Base-by-base conservation (phyloP, 2,113 vertebrate species). In the Panthera leo region DNA sequence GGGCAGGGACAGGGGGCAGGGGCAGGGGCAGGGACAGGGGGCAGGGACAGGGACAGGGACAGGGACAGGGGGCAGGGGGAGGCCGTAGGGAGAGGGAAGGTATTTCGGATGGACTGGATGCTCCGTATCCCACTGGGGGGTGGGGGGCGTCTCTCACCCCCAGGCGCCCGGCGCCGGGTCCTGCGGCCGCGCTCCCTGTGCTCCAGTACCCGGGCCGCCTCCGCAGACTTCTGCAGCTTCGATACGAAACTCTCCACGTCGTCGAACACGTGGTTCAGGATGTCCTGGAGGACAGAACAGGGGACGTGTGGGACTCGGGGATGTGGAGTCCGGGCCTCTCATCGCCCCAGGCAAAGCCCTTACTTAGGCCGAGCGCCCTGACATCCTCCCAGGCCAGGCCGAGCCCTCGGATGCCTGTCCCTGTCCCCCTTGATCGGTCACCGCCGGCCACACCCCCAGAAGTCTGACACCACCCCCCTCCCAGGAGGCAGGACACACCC, bases 181-280 rank as follows among this genome's bases (percentile, higher is more conserved):
- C 98, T 99, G 95, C 99, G 99, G 90, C 99, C 98, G 15, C 99
- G 99, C 97, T 99, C 99, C 51, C 98, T 99, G 84, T 99, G 99
- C 93, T 98, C 98, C 92, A 99, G 98, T 45, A 99, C 98, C 0
- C 97, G 98, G 42, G 99, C 98, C 4, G 99, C 99, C 94, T 99
- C 99, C 0, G 99, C 99, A 0, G 99, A 98, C 97, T 99, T 99
- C 98, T 99, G 99, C 95, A 99, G 98, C 91, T 98, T 99, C 1
- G 92, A 98, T 95, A 99, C 99, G 87, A 99, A 99, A 85, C 15
- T 91, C 98, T 99, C 99, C 5, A 99, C 99, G 91, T 99, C 99
- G 7, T 99, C 99, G 3, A 99, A 99, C 67, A 99, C 99, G 95
- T 99, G 99, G 96, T 99, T 99, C 93, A 99, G 98, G 88, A 99